Percentiles rank a stretch among this genome's conserved stretches.
phyloP scores from a whole-genome alignment of 2,888 invertebrate genomes.

The Megalurothrips usitatus region DNA sequence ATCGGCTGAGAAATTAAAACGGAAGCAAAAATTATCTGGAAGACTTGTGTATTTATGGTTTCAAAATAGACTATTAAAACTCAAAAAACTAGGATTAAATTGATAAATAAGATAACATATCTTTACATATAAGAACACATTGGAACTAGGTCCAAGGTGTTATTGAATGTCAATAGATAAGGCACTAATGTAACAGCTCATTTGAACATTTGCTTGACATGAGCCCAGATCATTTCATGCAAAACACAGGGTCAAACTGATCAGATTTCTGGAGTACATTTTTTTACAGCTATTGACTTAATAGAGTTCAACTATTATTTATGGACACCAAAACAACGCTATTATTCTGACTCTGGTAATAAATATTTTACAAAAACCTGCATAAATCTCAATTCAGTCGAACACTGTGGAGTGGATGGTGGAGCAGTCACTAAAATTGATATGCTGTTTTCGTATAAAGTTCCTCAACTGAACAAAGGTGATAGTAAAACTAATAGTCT shows the following conservation, averaged over 20 bases:
- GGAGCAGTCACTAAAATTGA: not conserved
- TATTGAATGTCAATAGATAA: not conserved
- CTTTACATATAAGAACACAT: not conserved
- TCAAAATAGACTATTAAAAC: slow-evolving; percentile 11
- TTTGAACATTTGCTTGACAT: not conserved
- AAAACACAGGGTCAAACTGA: no score
- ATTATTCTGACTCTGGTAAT: no score
- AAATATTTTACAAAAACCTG: no score
- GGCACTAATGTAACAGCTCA: not conserved
- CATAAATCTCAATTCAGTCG: no score
- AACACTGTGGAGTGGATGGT: no score
- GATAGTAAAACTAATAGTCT: not conserved
- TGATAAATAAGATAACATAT: no score
- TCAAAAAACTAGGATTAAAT: not conserved
- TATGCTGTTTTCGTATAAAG: not conserved
- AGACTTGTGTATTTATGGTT: not conserved
- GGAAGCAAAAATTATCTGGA: not conserved
- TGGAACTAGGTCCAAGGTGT: no score
- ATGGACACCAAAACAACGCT: no score
- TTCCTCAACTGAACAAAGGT: no score
- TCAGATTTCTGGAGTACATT: no score
- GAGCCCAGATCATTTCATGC: not conserved
- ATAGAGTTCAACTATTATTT: no score
- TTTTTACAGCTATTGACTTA: no score
- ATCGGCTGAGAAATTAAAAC: not conserved